Percentiles rank a stretch among this genome's conserved stretches.
These are phyloP conservation scores for Marasmarcha lunaedactyla DNA, from an alignment of 2,888 invertebrate species.

Conservation along the genomic window DNA sequence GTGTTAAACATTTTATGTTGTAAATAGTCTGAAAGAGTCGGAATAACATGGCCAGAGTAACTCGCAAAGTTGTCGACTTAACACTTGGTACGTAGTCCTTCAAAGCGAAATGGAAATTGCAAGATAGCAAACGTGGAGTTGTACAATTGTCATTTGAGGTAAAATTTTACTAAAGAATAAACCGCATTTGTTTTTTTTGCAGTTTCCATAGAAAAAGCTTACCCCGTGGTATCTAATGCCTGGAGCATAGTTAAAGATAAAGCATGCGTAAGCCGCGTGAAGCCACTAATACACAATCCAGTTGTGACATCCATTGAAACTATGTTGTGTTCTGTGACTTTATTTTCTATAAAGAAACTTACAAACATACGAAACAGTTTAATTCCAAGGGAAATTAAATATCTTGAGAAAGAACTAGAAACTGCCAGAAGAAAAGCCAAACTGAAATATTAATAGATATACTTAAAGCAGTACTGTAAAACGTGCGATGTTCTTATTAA, in stretches of 20 bases:
- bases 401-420: slow-evolving; percentile 39
- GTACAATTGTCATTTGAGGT: slow-evolving; percentile 3
- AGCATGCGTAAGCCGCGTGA: slow-evolving; percentile 24
- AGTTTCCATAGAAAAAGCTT: slow-evolving; percentile 45
- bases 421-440: slow-evolving; percentile 27
- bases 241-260: slow-evolving; percentile 33
- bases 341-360: slow-evolving; percentile 23
- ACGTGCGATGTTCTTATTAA: too few species aligned
- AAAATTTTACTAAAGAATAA: not conserved
- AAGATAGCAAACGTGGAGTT: too few species aligned
- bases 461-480: too few species aligned
- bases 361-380: slow-evolving; percentile 28
- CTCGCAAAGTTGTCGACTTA: slow-evolving; percentile 43
- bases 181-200: slow-evolving; percentile 35
- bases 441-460: slow-evolving; percentile 7
- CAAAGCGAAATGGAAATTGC: slow-evolving; percentile 29
- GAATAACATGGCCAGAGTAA: slow-evolving; percentile 31
- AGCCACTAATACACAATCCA: slow-evolving; percentile 30
- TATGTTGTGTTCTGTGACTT: slow-evolving; percentile 19
- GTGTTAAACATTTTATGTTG: too few species aligned
- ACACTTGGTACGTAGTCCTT: slow-evolving; percentile 31
- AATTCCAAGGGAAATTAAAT: slow-evolving; percentile 31
- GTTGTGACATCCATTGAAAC: slow-evolving; percentile 31
- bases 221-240: slow-evolving; percentile 31
- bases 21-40: too few species aligned